Conservation (phyloP, 92 coral and sea anemone species). For the Isaurus tuberculatus region DNA sequence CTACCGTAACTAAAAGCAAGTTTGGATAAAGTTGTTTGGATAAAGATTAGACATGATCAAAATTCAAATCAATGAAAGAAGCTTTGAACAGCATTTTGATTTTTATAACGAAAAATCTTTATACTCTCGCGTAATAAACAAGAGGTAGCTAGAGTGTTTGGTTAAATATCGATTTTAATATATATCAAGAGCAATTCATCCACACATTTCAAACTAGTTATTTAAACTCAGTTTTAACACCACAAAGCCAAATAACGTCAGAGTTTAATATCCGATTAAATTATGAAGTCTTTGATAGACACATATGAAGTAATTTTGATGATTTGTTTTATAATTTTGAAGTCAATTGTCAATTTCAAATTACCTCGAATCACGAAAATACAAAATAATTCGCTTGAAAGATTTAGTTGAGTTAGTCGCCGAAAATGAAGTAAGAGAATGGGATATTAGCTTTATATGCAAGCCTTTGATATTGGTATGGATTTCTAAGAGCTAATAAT, state of each 20-base stretch:
- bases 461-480: neutral
- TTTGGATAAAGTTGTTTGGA: slow-evolving; percentile 18
- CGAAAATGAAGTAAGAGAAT: neutral
- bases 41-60: slow-evolving; percentile 14
- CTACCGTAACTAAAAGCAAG: too few relatives aligned
- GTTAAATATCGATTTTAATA: neutral
- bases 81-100: neutral
- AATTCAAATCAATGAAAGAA: slow-evolving; percentile 30
- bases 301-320: slow-evolving; percentile 18
- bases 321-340: neutral
- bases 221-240: neutral
- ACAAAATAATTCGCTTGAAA: neutral
- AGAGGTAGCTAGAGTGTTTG: neutral
- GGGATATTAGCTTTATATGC: neutral
- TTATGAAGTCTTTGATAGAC: slow-evolving; percentile 24
- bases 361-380: neutral
- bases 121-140: neutral
- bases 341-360: neutral
- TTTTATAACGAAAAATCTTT: slow-evolving; percentile 4
- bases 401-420: neutral
- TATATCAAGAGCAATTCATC: too few relatives aligned
- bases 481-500: slow-evolving; percentile 7
- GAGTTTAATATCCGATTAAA: slow-evolving; percentile 13
- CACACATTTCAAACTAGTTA: neutral
- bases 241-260: neutral